Conservation (phyloP, 1,140 invertebrate genomes). For the Aplysia californica region DNA sequence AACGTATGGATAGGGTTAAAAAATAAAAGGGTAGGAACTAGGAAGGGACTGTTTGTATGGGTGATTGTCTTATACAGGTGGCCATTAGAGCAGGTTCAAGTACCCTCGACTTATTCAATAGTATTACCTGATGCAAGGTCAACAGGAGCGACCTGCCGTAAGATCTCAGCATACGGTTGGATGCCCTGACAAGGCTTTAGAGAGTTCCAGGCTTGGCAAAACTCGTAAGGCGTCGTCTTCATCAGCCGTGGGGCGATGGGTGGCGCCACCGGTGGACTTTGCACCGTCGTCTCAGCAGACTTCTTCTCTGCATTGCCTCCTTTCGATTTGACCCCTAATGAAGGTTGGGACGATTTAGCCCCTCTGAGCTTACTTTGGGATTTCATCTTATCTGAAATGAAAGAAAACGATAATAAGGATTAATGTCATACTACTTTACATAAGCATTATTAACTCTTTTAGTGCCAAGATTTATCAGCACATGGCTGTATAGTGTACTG, state of each 20-base stretch:
- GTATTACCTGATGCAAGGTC: constrained; percentile 60
- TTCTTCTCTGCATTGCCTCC: too few relatives aligned
- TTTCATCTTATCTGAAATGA: constrained; percentile 8
- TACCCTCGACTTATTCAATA: too few relatives aligned
- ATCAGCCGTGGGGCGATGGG: constrained; percentile 45
- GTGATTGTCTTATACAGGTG: too few relatives aligned
- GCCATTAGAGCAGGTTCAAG: too few relatives aligned
- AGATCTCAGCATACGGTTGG: constrained; percentile 55
- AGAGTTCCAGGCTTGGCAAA: constrained; percentile 63
- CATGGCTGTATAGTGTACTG: too few relatives aligned
- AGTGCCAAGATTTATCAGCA: too few relatives aligned
- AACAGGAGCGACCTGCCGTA: constrained; percentile 54
- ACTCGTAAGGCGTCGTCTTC: constrained; percentile 64
- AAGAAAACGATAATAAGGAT: background rate
- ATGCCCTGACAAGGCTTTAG: constrained; percentile 51
- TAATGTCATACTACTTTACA: background rate
- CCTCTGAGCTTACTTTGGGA: constrained; percentile 1
- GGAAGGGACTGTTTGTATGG: too few relatives aligned
- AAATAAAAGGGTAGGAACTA: too few relatives aligned
- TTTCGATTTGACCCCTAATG: too few relatives aligned
- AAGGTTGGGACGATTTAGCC: too few relatives aligned
- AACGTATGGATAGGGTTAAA: too few relatives aligned
- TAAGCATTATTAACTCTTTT: too few relatives aligned
- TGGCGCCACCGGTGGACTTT: constrained; percentile 40
- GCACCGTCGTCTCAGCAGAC: background rate